Conservation (phyloP, 2,113 vertebrate genomes). For the Nothoprocta pentlandii region DNA sequence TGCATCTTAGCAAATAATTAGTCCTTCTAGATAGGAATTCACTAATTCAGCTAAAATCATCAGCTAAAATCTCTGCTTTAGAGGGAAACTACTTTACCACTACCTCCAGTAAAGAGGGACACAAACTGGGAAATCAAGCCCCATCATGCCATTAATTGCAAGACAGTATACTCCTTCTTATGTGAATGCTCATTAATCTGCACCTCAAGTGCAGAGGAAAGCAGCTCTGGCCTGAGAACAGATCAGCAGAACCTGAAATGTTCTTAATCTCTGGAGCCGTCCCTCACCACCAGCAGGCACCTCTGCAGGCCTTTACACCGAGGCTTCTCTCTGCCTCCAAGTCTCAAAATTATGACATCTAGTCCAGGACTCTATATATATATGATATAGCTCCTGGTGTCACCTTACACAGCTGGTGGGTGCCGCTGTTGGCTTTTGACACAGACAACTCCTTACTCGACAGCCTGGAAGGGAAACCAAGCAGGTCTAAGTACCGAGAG, state of each 20-base stretch:
- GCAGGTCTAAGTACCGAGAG: background rate
- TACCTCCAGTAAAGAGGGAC: background rate
- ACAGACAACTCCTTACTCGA: background rate
- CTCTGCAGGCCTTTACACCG: background rate
- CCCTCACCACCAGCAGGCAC: background rate
- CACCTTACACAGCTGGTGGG: background rate
- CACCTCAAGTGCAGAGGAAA: background rate
- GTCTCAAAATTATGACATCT: background rate
- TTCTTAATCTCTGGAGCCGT: background rate
- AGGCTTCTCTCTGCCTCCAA: background rate
- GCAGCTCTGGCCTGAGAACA: background rate
- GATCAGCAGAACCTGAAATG: background rate
- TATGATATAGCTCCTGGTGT: background rate
- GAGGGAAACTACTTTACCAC: background rate
- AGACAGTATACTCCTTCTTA: background rate
- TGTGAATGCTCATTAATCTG: background rate
- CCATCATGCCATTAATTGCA: background rate
- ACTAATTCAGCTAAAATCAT: background rate
- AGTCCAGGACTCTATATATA: fast-evolving
- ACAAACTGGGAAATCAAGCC: background rate
- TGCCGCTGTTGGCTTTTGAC: background rate
- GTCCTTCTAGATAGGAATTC: background rate
- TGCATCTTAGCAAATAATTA: background rate
- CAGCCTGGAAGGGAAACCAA: background rate
- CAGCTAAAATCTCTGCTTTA: background rate